Evolutionary conservation across 2,797 vertebrate species (phyloP).

Genomic region (Spinus pinus): DNA sequence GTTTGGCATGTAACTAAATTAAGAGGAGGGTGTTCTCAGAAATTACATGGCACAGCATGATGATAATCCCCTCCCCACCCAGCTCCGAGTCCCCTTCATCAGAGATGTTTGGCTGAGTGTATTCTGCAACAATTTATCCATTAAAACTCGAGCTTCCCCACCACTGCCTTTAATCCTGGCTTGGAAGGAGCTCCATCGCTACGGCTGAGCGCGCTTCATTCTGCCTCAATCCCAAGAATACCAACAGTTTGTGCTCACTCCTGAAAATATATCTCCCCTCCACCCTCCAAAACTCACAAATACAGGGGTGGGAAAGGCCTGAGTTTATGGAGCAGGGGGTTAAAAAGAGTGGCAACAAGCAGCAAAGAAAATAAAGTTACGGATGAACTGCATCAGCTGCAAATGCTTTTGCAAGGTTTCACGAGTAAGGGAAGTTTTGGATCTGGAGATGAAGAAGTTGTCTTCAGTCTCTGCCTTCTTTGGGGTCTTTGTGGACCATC

Average conservation of each 20-base stretch:
- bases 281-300: not conserved
- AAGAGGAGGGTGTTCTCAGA: slow-evolving; percentile 48
- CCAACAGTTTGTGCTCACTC: not conserved
- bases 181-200: slow-evolving; percentile 19
- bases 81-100: slow-evolving; percentile 31
- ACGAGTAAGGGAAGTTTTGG: not conserved
- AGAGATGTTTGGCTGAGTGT: slow-evolving; percentile 22
- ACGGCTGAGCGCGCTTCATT: not conserved
- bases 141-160: slow-evolving; percentile 38
- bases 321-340: not conserved
- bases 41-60: not conserved
- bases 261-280: not conserved
- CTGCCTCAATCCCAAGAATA: not conserved
- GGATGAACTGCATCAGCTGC: not conserved
- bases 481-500: not conserved
- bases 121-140: slow-evolving; percentile 36
- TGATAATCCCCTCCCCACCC: slow-evolving; percentile 50
- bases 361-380: not conserved
- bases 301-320: not conserved
- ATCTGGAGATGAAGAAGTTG: not conserved
- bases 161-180: slow-evolving; percentile 45
- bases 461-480: not conserved
- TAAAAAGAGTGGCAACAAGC: not conserved
- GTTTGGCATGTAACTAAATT: slow-evolving; percentile 47
- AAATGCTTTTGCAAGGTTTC: not conserved